Percentiles rank a stretch among this genome's conserved stretches.
phyloP scores from a whole-genome alignment of 2,113 vertebrate species.

The Cynopterus brachyotis region DNA sequence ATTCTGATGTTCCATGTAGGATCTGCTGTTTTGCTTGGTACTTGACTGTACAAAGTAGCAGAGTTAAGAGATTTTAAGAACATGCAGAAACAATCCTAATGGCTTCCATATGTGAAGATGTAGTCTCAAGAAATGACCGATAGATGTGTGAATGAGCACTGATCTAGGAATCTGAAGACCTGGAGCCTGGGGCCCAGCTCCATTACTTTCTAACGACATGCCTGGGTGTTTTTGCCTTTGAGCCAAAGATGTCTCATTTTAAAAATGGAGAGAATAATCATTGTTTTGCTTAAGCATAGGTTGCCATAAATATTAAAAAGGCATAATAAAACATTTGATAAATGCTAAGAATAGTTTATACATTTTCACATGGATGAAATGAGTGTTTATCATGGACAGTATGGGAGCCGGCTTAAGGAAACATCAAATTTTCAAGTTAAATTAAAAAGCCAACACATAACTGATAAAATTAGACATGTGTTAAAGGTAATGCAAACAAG shows the following conservation, averaged over 20 bases:
- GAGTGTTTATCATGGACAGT: background rate
- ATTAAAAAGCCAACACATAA: background rate
- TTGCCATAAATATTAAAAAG: background rate
- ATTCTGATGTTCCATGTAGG: background rate
- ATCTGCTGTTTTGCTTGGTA: background rate
- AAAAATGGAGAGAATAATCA: background rate
- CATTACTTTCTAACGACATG: background rate
- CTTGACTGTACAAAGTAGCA: background rate
- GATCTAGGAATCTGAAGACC: background rate
- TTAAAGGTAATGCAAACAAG: background rate
- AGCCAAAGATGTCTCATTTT: background rate
- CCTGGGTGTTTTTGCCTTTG: too few species aligned
- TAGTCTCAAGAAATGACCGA: background rate
- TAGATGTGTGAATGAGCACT: background rate
- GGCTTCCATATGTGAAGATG: background rate
- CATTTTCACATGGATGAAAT: background rate
- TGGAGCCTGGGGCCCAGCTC: background rate
- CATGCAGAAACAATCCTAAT: background rate
- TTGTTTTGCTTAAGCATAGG: background rate
- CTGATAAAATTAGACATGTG: background rate
- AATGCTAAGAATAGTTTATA: background rate
- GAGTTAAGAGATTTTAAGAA: background rate
- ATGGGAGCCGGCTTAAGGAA: background rate
- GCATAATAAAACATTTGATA: background rate
- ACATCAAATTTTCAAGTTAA: background rate